Evolutionary conservation across 2,888 invertebrate genomes (phyloP).

Genomic region (Panzeria rudis): DNA sequence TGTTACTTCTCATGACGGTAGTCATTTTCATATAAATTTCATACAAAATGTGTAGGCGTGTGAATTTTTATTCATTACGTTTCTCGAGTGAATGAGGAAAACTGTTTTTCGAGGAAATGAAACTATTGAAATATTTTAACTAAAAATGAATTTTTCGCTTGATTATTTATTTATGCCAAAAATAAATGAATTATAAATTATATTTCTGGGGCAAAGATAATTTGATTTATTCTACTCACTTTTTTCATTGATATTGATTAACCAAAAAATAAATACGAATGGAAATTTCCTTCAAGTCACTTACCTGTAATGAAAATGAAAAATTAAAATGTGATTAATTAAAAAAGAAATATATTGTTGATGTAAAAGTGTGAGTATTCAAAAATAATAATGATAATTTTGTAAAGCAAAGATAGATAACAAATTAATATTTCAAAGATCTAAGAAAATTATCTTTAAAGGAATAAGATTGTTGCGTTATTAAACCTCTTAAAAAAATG

Average conservation of each 20-base stretch:
- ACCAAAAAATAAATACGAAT: neutral
- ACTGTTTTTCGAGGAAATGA: neutral
- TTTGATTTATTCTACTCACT: constrained; percentile 45
- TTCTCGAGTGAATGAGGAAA: constrained; percentile 43
- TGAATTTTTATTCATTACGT: constrained; percentile 61
- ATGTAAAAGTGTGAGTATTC: neutral
- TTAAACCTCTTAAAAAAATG: no score
- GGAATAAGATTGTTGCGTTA: no score
- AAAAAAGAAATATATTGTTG: neutral
- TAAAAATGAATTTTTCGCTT: constrained; percentile 48
- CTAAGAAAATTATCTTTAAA: no score
- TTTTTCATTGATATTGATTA: constrained; percentile 9
- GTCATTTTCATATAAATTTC: constrained; percentile 41
- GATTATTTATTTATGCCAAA: constrained; percentile 55
- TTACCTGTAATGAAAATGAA: constrained; percentile 72
- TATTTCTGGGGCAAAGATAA: constrained; percentile 35
- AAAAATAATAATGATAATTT: neutral
- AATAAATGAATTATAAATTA: constrained; percentile 68
- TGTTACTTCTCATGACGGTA: constrained; percentile 22
- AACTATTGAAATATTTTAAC: constrained; percentile 38
- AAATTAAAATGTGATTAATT: constrained; percentile 45
- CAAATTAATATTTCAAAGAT: no score
- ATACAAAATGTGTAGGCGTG: constrained; percentile 66
- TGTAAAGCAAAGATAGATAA: no score
- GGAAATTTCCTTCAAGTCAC: constrained; percentile 51